Evolutionary conservation across 2,797 vertebrate genomes (phyloP), one percentile per base, ranked within the genome.

Genomic region (Podargus strigoides): DNA sequence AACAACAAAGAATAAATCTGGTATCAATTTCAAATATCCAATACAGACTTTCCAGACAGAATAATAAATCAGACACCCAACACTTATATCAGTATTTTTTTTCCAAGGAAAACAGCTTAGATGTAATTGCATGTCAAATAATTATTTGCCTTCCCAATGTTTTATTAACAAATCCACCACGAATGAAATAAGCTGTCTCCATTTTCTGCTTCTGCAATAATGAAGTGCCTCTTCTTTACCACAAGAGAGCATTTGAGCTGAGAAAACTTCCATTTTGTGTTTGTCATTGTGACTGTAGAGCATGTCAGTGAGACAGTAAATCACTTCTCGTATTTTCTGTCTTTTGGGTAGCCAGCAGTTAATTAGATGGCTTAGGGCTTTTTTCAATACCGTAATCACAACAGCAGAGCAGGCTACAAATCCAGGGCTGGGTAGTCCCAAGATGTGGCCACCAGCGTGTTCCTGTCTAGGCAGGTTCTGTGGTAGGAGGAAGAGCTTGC

Each of bases 121-220:
- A 63, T 94, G 56, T 81, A 93, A 97, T 86, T 94, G 83, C 63
- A 89, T 66, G 74, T 68, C 86, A 92, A 70, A 80, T 93, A 96
- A 97, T 96, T 97, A 95, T 95, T 96, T 97, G 84, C 70, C 68
- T 95, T 91, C n/a, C 41, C 81, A 58, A 94, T 85, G 85, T 73
- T 96, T 96, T 95, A 96, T 97, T 96, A 97, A 96, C 93, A 96
- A 97, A 97, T 79, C 63, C 72, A 63, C 81, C 85, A 67, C 3
- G 4, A 95, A 79, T 90, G 80, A 91, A 96, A 89, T 91, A 95
- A 95, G 68, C 86, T 93, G 95, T 89, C 89, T 91, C 91, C 59
- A 46, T 53, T 66, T 95, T 92, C 90, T 94, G 91, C 66, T 97
- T 97, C 87, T 58, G 55, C 47, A 62, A 55, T 97, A 97, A 97